Conservation (phyloP, 2,888 invertebrate species). For the Conchocele bisecta region DNA sequence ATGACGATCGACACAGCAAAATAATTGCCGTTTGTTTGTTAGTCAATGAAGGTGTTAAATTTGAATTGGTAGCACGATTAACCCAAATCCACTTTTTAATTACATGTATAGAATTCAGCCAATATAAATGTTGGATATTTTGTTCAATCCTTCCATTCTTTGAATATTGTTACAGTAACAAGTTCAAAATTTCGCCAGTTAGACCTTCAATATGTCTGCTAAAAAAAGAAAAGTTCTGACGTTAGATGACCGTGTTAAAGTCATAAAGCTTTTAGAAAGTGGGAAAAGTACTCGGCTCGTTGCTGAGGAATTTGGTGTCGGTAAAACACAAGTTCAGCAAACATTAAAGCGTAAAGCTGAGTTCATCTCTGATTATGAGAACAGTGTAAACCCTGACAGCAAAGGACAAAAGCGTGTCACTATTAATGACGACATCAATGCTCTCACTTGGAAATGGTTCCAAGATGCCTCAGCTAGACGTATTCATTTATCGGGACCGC, state of each 20-base stretch:
- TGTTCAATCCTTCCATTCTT: too few species aligned
- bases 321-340: conserved; percentile 46
- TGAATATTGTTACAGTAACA: too few species aligned
- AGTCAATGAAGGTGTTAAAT: too few species aligned
- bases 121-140: too few species aligned
- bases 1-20: too few species aligned
- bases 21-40: too few species aligned
- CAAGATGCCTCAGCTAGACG: conserved; percentile 21
- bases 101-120: too few species aligned
- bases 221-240: conserved; percentile 27
- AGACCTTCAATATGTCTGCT: too few species aligned
- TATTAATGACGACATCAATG: conserved; percentile 43
- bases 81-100: too few species aligned
- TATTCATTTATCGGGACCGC: not conserved
- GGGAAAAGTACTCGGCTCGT: conserved; percentile 35
- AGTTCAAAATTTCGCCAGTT: too few species aligned
- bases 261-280: conserved; percentile 22
- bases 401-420: conserved; percentile 25
- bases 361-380: conserved; percentile 34
- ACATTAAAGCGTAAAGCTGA: conserved; percentile 45
- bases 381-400: conserved; percentile 18
- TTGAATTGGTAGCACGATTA: too few species aligned
- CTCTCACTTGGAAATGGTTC: conserved; percentile 35
- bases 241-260: conserved; percentile 20
- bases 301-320: conserved; percentile 46